Conservation (phyloP, 2,797 vertebrate species). For the Protosalanx chinensis region DNA sequence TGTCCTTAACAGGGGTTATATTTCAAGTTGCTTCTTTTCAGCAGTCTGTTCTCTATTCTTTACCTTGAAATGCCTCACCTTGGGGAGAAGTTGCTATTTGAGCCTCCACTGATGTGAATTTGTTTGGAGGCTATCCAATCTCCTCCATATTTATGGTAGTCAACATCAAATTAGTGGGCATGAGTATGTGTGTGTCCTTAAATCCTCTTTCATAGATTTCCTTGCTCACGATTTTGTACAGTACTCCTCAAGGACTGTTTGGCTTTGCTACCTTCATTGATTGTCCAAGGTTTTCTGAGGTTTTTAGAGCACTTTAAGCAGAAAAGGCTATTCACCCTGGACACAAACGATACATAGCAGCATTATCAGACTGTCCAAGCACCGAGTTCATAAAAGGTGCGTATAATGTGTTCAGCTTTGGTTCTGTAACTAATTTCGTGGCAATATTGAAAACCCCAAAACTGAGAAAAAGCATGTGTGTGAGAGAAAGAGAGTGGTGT, state of each 20-base stretch:
- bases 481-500: background rate
- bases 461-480: too few relatives aligned
- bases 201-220: conserved; percentile 3
- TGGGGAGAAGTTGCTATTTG: background rate
- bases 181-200: background rate
- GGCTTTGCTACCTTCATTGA: background rate
- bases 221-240: background rate
- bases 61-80: conserved; percentile 1
- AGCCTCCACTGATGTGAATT: background rate
- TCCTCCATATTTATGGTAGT: conserved; percentile 1
- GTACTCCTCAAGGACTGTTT: background rate
- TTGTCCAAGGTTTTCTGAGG: background rate
- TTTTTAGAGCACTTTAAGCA: background rate
- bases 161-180: background rate
- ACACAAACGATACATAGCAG: too few relatives aligned
- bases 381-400: background rate
- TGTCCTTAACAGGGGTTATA: conserved; percentile 14
- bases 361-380: too few relatives aligned
- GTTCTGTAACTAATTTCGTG: background rate
- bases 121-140: conserved; percentile 10
- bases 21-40: conserved; percentile 3
- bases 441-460: background rate
- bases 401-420: background rate
- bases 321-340: too few relatives aligned
- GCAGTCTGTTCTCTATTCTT: background rate